Evolutionary conservation across 2,113 vertebrate species (phyloP), one percentile per base, ranked within the genome.

Genomic region (rabbit (Oryctolagus cuniculus)): DNA sequence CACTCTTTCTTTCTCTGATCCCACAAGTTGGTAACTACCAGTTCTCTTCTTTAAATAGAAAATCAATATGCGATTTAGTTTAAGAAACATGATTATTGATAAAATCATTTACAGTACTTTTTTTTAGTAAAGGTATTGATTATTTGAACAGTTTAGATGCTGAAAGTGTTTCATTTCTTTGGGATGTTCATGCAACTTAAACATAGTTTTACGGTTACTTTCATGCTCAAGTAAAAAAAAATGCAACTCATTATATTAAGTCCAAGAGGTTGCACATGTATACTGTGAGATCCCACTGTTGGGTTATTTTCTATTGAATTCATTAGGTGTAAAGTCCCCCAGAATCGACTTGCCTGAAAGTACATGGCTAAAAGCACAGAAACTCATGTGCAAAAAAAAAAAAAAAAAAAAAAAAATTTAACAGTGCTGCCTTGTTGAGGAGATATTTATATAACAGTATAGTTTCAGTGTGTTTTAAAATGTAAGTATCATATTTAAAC

Each of bases 231-330:
- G 34, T 44, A 44, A 27, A 64, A 69, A 91, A 64, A 90, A 90
- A 36, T 53, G 22, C 4, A 72, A 13, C 34, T n/a, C 24, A 66
- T 10, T 15, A 6, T 86, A 75, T 85, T 88, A 90, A 77, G 83
- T 67, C 19, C 73, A 89, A 93, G 19, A 49, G 21, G 10, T 86
- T 67, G 24, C 34, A 79, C 17, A 25, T 49, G 11, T 51, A 21
- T 82, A 10, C 69, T 93, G 11, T 93, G 49, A 85, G 94, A 51
- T 94, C 8, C 86, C 55, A 72, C 10, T 82, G 29, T 49, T 87
- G 4, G 24, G 44, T 74, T 87, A 53, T 91, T 93, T 89, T 91
- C 36, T 91, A 2, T 72, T 82, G n/a, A 89, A 51, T 82, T 82
- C 7, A 29, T 90, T 85, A 58, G 51, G 24, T 19, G 5, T 55